Percentiles rank a stretch among this genome's conserved stretches.
Evolutionary conservation across 2,888 invertebrate species (phyloP).

Genomic region (Capitulum mitella): DNA sequence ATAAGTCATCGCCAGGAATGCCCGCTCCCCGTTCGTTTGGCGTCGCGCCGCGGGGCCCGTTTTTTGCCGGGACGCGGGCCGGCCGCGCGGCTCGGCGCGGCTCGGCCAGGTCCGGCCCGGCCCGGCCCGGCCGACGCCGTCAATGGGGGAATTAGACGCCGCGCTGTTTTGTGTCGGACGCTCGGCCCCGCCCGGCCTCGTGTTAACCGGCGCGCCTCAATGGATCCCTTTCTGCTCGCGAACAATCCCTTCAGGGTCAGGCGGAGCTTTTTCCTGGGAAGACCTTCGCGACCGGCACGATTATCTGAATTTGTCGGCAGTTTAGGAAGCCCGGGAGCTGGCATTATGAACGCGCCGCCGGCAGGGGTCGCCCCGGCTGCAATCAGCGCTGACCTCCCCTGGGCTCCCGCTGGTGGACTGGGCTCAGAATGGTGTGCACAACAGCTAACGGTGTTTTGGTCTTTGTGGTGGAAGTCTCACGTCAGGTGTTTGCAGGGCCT

Average conservation of each 20-base stretch:
- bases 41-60: not conserved
- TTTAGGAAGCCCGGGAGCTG: not conserved
- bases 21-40: not conserved
- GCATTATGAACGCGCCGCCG: not conserved
- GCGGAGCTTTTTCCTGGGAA: not conserved
- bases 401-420: not conserved
- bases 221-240: not conserved
- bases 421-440: not conserved
- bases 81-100: not conserved
- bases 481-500: not conserved
- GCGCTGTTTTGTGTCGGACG: not conserved
- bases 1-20: constrained; percentile 19
- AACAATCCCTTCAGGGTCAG: not conserved
- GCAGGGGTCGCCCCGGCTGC: not conserved
- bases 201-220: not conserved
- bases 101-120: not conserved
- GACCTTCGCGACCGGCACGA: not conserved
- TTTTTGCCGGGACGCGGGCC: not conserved
- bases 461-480: too few species aligned
- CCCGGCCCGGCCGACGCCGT: not conserved
- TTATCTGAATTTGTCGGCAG: not conserved
- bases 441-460: not conserved
- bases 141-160: not conserved
- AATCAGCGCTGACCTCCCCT: not conserved
- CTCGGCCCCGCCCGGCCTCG: not conserved